phyloP scores from a whole-genome alignment of 92 coral and sea anemone genomes.

The Phenganax marumi region DNA sequence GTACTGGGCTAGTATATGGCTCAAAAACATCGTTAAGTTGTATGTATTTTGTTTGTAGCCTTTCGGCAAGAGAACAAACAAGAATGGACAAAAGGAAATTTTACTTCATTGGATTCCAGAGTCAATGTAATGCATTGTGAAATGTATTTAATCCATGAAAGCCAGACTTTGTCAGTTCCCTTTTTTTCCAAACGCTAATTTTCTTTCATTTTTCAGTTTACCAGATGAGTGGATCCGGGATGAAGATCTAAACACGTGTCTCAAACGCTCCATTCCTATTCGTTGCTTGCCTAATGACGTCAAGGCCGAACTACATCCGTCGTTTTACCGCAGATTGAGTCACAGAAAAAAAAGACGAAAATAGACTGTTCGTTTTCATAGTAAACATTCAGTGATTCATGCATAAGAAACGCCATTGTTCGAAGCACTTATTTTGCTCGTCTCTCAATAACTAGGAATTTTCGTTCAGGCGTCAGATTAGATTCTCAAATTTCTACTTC shows the following conservation, averaged over 20 bases:
- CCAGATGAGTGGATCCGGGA: constrained; percentile 92
- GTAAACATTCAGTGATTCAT: background rate
- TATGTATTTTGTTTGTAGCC: constrained; percentile 51
- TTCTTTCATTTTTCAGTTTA: constrained; percentile 56
- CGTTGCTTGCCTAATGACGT: constrained; percentile 84
- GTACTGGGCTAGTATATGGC: background rate
- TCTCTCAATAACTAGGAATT: too few species aligned
- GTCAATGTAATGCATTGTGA: constrained; percentile 64
- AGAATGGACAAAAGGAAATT: constrained; percentile 72
- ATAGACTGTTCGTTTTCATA: constrained; percentile 22
- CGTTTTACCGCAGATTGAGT: constrained; percentile 85
- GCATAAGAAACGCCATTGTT: too few species aligned
- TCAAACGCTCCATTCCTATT: constrained; percentile 69
- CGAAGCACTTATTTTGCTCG: too few species aligned
- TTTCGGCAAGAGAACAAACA: constrained; percentile 74
- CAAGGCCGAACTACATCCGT: constrained; percentile 88
- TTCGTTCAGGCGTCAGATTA: too few species aligned
- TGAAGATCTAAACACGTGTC: constrained; percentile 69
- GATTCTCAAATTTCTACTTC: too few species aligned
- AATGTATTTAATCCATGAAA: background rate
- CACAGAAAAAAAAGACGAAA: constrained; percentile 82
- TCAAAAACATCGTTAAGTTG: too few species aligned
- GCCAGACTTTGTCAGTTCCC: background rate
- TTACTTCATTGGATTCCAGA: constrained; percentile 91
- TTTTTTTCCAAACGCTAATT: background rate